phyloP scores from a whole-genome alignment of 2,113 vertebrate species.

The Tragelaphus imberbis region DNA sequence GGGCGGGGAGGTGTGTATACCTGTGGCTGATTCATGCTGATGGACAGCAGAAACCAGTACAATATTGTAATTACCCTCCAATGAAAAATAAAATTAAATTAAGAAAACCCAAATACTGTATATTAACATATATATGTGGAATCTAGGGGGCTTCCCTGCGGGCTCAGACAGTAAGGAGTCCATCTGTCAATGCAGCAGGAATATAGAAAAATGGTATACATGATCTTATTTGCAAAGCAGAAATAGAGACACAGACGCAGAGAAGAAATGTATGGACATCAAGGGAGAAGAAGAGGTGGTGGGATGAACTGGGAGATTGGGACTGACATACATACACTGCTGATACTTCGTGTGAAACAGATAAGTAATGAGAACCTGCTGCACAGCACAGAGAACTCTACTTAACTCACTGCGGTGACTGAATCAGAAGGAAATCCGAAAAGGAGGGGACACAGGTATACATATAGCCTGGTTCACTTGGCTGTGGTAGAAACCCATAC shows the following conservation, averaged over 20 bases:
- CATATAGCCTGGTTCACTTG: not conserved
- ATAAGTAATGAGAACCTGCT: accelerated
- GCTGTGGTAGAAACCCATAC: not conserved
- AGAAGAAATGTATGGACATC: not conserved
- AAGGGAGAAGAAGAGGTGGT: not conserved
- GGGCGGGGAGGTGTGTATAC: not conserved
- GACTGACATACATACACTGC: accelerated
- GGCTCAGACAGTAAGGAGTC: not conserved
- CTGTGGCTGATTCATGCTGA: not conserved
- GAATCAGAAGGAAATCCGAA: not conserved
- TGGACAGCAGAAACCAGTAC: not conserved
- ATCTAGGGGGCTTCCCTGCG: not conserved
- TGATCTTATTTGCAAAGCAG: not conserved
- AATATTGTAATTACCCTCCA: not conserved
- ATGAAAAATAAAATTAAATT: not conserved
- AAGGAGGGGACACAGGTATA: not conserved
- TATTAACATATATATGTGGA: not conserved
- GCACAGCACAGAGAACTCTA: not conserved
- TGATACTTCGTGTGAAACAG: not conserved
- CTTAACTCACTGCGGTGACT: not conserved
- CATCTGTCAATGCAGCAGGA: not conserved
- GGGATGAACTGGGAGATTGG: accelerated
- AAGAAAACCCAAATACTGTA: not conserved
- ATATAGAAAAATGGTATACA: not conserved
- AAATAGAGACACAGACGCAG: not conserved